These are phyloP conservation scores for Drosophila novamexicana DNA, from an alignment of 1,140 invertebrate genomes.

Conservation along the genomic window DNA sequence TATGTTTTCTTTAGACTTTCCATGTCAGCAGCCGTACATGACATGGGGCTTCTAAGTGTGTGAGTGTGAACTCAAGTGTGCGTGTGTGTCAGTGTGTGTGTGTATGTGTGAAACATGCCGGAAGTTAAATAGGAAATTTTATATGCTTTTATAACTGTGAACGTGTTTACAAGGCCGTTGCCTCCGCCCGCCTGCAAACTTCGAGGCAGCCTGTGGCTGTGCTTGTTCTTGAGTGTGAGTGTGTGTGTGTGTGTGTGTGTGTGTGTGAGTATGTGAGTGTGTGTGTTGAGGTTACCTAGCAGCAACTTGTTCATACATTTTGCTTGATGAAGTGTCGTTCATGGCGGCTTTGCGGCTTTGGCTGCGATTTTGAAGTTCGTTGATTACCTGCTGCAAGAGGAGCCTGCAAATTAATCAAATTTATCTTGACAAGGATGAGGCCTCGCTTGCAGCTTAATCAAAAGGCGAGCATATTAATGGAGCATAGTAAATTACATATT, in stretches of 20 bases:
- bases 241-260: background rate
- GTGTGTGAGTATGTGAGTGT: background rate
- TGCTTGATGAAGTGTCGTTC: conserved; percentile 72
- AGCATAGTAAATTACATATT: too few species aligned
- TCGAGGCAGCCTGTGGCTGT: background rate
- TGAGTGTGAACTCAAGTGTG: background rate
- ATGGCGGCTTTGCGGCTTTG: conserved; percentile 53
- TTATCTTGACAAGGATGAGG: background rate
- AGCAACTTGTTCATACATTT: conserved; percentile 58
- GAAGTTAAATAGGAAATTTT: conserved; percentile 82
- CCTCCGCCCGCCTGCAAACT: conserved; percentile 11
- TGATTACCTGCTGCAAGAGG: conserved; percentile 8
- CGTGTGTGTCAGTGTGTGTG: conserved; percentile 17
- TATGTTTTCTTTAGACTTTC: conserved; percentile 79
- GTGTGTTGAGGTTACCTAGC: conserved; percentile 50
- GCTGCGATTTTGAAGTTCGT: conserved; percentile 44
- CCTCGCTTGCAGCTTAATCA: background rate
- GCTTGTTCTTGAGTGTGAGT: background rate
- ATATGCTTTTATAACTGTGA: conserved; percentile 81
- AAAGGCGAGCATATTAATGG: background rate
- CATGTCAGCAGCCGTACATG: conserved; percentile 54
- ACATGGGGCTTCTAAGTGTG: conserved; percentile 8
- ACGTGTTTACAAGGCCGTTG: conserved; percentile 70
- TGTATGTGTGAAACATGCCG: conserved; percentile 63
- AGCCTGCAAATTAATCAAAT: conserved; percentile 55